Percentiles rank a stretch among this genome's conserved stretches.
phyloP scores from a whole-genome alignment of 2,113 vertebrate genomes.

The Rhodinocichla rosea region DNA sequence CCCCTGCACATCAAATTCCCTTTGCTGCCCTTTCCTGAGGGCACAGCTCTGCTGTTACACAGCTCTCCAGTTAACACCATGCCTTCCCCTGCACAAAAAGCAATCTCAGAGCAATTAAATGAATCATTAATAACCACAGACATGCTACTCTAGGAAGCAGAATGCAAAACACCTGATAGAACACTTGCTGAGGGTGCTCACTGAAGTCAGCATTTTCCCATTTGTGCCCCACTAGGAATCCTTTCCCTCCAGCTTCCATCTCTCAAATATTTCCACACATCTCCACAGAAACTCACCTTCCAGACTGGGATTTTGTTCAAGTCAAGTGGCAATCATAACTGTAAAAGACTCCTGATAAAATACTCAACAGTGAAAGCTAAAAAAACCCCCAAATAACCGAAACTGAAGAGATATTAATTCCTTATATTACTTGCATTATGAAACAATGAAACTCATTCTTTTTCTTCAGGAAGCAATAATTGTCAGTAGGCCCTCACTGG shows the following conservation, averaged over 20 bases:
- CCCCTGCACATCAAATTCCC: not conserved
- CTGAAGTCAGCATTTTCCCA: not conserved
- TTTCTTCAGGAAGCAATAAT: not conserved
- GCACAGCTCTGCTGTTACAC: not conserved
- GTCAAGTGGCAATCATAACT: not conserved
- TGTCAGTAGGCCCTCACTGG: not conserved
- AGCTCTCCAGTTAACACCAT: not conserved
- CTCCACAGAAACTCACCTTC: not conserved
- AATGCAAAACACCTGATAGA: not conserved
- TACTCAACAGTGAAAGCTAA: not conserved
- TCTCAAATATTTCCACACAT: not conserved
- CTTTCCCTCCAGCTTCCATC: not conserved
- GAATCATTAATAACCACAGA: not conserved
- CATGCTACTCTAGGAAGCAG: not conserved
- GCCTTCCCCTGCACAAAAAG: not conserved
- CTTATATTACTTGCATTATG: not conserved
- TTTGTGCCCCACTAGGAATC: rapidly evolving
- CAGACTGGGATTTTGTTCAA: not conserved
- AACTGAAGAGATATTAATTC: not conserved
- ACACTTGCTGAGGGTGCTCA: not conserved
- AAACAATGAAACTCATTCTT: not conserved
- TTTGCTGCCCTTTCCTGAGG: not conserved
- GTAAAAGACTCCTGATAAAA: not conserved
- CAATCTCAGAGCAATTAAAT: not conserved
- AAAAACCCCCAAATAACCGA: not conserved